Conservation (phyloP, 2,797 vertebrate genomes). For the Sarcophilus harrisii region DNA sequence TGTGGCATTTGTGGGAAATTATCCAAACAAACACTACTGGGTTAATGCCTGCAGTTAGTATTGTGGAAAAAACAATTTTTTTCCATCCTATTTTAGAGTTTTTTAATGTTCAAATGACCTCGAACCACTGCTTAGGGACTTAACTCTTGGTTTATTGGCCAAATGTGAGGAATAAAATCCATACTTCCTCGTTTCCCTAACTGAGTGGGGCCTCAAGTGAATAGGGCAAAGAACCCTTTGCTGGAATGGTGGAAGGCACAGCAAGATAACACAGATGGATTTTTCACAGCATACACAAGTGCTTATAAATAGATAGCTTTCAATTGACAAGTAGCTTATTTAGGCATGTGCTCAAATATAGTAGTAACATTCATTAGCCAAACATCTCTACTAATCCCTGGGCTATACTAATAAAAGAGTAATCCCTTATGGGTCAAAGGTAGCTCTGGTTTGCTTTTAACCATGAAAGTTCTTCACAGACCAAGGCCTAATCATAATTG, state of each 20-base stretch:
- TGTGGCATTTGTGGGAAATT: background rate
- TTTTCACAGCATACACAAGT: constrained; percentile 76
- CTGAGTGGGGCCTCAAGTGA: background rate
- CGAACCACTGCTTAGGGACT: constrained; percentile 71
- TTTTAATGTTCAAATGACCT: constrained; percentile 47
- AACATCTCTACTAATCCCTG: constrained; percentile 83
- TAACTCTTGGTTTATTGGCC: constrained; percentile 56
- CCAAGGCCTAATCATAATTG: constrained; percentile 67
- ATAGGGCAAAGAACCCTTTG: constrained; percentile 68
- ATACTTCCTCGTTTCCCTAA: constrained; percentile 40
- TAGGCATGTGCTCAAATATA: constrained; percentile 83
- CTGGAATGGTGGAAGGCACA: constrained; percentile 17
- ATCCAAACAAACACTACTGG: constrained; percentile 11
- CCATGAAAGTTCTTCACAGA: constrained; percentile 67
- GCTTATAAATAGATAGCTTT: constrained; percentile 85
- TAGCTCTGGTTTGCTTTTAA: constrained; percentile 74
- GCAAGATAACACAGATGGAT: constrained; percentile 49
- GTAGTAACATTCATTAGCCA: constrained; percentile 84
- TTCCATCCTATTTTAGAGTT: constrained; percentile 42
- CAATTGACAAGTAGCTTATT: constrained; percentile 82
- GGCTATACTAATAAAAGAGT: constrained; percentile 82
- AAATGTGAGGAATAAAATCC: constrained; percentile 66
- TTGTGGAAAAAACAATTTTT: constrained; percentile 43
- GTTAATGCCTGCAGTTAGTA: constrained; percentile 33
- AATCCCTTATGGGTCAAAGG: constrained; percentile 74